Evolutionary conservation across 2,113 vertebrate genomes (phyloP).

Genomic region (Catagonus wagneri): DNA sequence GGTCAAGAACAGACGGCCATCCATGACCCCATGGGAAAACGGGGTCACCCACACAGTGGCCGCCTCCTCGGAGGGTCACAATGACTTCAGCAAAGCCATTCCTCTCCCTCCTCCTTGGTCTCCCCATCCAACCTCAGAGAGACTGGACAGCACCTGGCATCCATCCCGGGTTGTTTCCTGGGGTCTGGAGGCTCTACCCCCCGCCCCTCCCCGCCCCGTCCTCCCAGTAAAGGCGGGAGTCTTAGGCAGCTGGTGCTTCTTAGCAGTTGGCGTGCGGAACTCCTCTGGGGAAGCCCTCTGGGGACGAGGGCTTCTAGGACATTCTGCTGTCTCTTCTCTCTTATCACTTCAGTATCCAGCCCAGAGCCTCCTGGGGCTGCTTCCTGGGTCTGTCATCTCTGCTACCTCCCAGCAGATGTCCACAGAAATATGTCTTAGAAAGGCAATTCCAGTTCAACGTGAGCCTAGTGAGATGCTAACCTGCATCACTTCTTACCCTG

Average conservation of each 20-base stretch:
- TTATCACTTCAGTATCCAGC: not conserved
- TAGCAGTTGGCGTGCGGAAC: not conserved
- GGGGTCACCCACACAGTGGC: not conserved
- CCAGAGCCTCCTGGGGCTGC: not conserved
- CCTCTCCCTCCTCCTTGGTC: not conserved
- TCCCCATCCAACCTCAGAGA: not conserved
- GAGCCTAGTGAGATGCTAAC: not conserved
- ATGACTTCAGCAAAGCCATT: not conserved
- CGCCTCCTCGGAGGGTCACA: not conserved
- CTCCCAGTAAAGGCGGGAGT: not conserved
- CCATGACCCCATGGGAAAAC: not conserved
- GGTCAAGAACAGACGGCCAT: not conserved
- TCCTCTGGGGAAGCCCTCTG: not conserved
- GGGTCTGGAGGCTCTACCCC: too few relatives aligned
- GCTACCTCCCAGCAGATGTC: not conserved
- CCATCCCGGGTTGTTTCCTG: accelerated
- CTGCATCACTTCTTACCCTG: not conserved
- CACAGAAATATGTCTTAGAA: not conserved
- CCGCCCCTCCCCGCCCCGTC: too few relatives aligned
- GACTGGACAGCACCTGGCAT: not conserved
- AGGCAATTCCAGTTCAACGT: not conserved
- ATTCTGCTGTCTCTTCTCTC: not conserved
- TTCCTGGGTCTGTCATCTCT: not conserved
- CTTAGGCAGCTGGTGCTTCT: not conserved
- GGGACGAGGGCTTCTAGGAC: too few relatives aligned